Base-by-base conservation (phyloP, 2,113 vertebrate genomes). In the Percopsis transmontana region DNA sequence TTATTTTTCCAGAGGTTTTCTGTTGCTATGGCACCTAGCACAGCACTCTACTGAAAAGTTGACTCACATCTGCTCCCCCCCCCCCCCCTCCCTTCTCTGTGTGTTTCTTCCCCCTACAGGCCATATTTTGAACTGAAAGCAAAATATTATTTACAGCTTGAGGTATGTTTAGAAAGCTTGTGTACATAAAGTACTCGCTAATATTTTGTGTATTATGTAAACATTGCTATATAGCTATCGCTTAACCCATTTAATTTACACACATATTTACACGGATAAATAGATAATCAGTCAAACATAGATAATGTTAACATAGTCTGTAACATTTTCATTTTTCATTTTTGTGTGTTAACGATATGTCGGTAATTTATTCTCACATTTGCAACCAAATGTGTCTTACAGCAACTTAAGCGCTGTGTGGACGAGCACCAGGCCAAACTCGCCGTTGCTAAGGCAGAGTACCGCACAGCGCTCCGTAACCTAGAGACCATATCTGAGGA, bases 91-190 rank as follows among this genome's bases (percentile, higher is more conserved):
- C 76, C 10, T 51, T 63, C 53, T 70, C 19, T 86, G 47, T 68
- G 57, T 15, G 81, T 15, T 82, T 69, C 74, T 74, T 85, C 76
- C 78, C 75, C 61, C 83, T 86, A 62, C 85, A 99, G 97, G 85
- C 96, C 97, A 51, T 99, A 99, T 85, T 99, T 98, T 91, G 97
- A 99, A 85, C 91, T 99, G 67, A 99, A 99, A 90, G 93, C 94
- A 0, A 98, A 96, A 83, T 99, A 98, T 87, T 99, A 98, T 1
- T 86, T 97, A 10, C 95, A 98, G 18, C 93, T 99, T 1, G 97
- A 99, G 96, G 97, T 99, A 91, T 48, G 80, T 41, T 33, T 33
- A 33, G 27, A 33, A 6, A 33, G 27, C 39, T 42, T 42, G 15
- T 52, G 10, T 11, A 0, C 19, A 42, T 21, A 59, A 3, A 45